Evolutionary conservation across 2,888 invertebrate genomes (phyloP).

Genomic region (Drosophila nr. fundita): DNA sequence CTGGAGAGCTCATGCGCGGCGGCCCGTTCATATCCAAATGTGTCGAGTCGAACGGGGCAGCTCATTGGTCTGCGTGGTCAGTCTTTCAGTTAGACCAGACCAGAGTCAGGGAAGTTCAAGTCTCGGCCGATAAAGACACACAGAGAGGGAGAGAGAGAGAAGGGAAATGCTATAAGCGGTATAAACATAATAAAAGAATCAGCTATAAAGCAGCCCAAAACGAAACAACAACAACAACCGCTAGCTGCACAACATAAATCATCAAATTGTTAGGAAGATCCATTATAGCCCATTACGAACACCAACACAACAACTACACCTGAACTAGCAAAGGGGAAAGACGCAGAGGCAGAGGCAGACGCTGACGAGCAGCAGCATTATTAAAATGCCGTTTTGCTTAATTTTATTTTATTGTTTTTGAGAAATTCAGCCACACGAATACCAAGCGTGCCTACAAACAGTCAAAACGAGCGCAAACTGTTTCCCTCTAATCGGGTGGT

Average conservation of each 20-base stretch:
- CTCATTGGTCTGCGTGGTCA: conserved; percentile 15
- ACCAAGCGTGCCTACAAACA: conserved; percentile 55
- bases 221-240: conserved; percentile 69
- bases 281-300: conserved; percentile 82
- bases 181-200: conserved; percentile 72
- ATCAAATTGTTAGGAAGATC: conserved; percentile 81
- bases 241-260: conserved; percentile 80
- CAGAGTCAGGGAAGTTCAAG: conserved; percentile 43
- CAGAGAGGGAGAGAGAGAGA: neutral
- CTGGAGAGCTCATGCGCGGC: conserved; percentile 67
- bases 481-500: conserved; percentile 66
- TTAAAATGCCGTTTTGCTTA: conserved; percentile 82
- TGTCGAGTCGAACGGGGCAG: conserved; percentile 22
- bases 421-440: conserved; percentile 77
- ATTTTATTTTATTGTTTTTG: conserved; percentile 81
- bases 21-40: conserved; percentile 14
- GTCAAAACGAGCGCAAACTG: conserved; percentile 60
- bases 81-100: conserved; percentile 26
- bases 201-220: conserved; percentile 69
- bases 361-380: conserved; percentile 57
- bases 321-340: conserved; percentile 46
- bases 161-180: conserved; percentile 59
- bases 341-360: conserved; percentile 1
- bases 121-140: conserved; percentile 57
- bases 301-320: conserved; percentile 47